These are phyloP conservation scores for Galendromus occidentalis DNA, from an alignment of 1,140 invertebrate genomes.

Conservation along the genomic window DNA sequence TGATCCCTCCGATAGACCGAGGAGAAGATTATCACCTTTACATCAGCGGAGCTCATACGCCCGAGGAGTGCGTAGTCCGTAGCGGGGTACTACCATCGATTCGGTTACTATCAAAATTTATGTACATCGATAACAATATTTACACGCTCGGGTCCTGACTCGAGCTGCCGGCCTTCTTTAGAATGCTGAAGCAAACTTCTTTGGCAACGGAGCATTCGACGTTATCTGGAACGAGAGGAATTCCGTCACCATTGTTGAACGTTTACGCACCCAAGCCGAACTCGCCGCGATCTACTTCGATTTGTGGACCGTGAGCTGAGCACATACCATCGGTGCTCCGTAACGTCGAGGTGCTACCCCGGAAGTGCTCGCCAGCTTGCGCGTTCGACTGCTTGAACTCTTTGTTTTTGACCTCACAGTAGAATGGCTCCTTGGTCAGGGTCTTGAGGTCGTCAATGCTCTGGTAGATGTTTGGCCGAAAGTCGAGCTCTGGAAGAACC, in stretches of 20 bases:
- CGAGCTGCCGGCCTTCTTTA: neutral
- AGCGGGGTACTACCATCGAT: no score
- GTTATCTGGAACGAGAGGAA: neutral
- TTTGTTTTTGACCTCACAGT: conserved; percentile 50
- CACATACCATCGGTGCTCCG: conserved; percentile 7
- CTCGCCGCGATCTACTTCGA: neutral
- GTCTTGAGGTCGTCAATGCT: conserved; percentile 50
- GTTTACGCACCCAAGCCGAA: neutral
- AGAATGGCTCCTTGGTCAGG: conserved; percentile 48
- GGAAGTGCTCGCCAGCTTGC: neutral
- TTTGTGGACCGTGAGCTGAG: neutral
- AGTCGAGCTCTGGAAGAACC: conserved; percentile 12
- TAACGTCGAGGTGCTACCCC: neutral
- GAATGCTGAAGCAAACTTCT: neutral
- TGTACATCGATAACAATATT: conserved; percentile 1
- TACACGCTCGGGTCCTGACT: neutral
- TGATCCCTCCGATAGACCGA: no score
- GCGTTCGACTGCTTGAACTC: neutral
- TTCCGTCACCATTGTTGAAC: neutral
- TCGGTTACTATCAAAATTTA: no score
- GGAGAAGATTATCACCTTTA: no score
- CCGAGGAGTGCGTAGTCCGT: no score
- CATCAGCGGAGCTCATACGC: no score
- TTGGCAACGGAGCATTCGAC: neutral
- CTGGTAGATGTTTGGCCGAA: conserved; percentile 43